Conservation (phyloP, 1,140 invertebrate genomes). For the Lutraria rhynchaena region DNA sequence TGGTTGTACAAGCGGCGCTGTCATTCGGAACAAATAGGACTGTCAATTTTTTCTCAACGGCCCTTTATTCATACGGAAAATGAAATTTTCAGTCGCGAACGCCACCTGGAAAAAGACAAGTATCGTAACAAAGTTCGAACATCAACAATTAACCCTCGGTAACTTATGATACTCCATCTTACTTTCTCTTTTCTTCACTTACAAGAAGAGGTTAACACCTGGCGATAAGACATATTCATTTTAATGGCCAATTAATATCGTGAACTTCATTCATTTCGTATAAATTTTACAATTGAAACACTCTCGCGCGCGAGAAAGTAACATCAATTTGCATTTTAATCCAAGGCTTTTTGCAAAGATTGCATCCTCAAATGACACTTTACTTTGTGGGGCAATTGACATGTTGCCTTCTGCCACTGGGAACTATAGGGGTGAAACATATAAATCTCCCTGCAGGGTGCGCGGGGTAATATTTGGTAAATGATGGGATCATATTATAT, state of each 20-base stretch:
- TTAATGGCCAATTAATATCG: slow-evolving; percentile 11
- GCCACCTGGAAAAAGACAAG: too few species aligned
- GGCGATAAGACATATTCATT: slow-evolving; percentile 10
- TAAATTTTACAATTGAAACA: slow-evolving; percentile 31
- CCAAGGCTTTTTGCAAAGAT: slow-evolving; percentile 37
- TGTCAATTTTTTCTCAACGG: too few species aligned
- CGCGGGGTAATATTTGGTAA: background rate
- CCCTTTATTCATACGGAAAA: too few species aligned
- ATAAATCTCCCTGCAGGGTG: slow-evolving; percentile 38
- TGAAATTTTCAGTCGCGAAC: too few species aligned
- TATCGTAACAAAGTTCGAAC: too few species aligned
- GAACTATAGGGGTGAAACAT: slow-evolving; percentile 24
- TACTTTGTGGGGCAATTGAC: slow-evolving; percentile 42
- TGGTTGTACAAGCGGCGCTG: too few species aligned
- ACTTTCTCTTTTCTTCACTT: too few species aligned
- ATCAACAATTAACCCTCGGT: too few species aligned
- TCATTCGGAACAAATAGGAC: too few species aligned
- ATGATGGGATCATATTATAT: slow-evolving; percentile 39
- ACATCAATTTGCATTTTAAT: slow-evolving; percentile 54
- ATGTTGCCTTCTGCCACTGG: slow-evolving; percentile 24
- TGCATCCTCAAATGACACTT: slow-evolving; percentile 41
- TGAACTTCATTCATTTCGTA: slow-evolving; percentile 23
- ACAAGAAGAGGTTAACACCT: slow-evolving; percentile 16
- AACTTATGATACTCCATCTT: too few species aligned
- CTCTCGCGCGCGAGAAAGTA: slow-evolving; percentile 19